These are phyloP conservation scores for Trinorchestia longiramus DNA, from an alignment of 1,140 invertebrate genomes.

Conservation along the genomic window DNA sequence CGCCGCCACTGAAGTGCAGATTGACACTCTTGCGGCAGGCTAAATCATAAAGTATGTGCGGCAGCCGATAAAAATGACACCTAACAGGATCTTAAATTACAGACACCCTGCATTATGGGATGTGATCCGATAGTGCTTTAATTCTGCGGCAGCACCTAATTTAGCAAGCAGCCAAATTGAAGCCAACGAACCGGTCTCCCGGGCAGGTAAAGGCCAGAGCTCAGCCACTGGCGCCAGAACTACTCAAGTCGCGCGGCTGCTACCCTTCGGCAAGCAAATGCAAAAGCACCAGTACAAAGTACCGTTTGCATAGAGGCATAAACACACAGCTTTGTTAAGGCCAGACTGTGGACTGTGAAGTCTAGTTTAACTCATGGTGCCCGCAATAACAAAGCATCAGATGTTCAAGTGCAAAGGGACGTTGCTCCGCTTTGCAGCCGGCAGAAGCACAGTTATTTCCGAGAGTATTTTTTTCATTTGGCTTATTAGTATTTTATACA, in stretches of 20 bases:
- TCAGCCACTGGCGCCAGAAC: slow-evolving; percentile 71
- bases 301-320: neutral
- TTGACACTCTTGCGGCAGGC: neutral
- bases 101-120: neutral
- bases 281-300: neutral
- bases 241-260: neutral
- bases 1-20: neutral
- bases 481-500: neutral
- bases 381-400: neutral
- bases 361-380: neutral
- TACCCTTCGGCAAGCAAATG: slow-evolving; percentile 71
- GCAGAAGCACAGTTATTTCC: neutral
- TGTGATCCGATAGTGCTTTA: neutral
- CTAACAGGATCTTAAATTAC: neutral
- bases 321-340: neutral
- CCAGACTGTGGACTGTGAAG: neutral
- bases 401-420: neutral
- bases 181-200: neutral
- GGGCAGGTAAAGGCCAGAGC: neutral
- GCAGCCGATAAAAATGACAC: neutral
- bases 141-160: neutral
- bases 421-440: neutral
- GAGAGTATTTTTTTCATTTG: neutral
- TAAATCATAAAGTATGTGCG: neutral
- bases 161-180: slow-evolving; percentile 7